These are phyloP conservation scores for Athalia rosae DNA, from an alignment of 2,888 invertebrate genomes.

Conservation along the genomic window DNA sequence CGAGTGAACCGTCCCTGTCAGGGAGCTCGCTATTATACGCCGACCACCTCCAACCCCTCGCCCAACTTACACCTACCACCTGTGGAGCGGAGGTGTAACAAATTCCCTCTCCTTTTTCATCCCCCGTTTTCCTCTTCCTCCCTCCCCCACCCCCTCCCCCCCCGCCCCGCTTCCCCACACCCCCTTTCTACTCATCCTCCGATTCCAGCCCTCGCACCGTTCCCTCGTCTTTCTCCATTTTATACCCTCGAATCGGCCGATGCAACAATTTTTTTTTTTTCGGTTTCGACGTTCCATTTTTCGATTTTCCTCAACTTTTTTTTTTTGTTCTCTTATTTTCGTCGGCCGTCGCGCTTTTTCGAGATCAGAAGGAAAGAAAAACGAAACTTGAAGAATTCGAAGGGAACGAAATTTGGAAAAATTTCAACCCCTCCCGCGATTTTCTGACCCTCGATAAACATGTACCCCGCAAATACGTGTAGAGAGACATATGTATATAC, in stretches of 20 bases:
- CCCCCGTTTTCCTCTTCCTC: neutral
- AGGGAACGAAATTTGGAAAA: too few relatives aligned
- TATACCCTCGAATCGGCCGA: neutral
- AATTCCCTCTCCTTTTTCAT: neutral
- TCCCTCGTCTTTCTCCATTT: neutral
- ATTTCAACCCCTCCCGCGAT: too few relatives aligned
- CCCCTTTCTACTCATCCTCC: too few relatives aligned
- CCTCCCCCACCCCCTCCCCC: neutral
- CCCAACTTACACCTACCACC: conserved; percentile 32
- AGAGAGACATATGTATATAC: neutral
- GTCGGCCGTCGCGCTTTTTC: too few relatives aligned
- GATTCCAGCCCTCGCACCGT: neutral
- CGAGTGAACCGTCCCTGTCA: conserved; percentile 66
- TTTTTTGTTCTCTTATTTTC: neutral
- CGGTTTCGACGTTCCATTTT: neutral
- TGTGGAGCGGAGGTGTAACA: conserved; percentile 43
- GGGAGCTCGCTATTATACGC: conserved; percentile 71
- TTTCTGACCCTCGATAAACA: too few relatives aligned
- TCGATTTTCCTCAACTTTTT: neutral
- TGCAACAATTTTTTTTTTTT: neutral
- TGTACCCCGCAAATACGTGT: too few relatives aligned
- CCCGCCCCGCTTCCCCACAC: neutral
- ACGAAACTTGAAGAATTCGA: too few relatives aligned
- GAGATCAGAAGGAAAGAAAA: too few relatives aligned
- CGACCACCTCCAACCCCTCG: conserved; percentile 57